Evolutionary conservation across 1,140 invertebrate species (phyloP), one percentile per base, ranked within the genome.

Genomic region (Papilio machaon): DNA sequence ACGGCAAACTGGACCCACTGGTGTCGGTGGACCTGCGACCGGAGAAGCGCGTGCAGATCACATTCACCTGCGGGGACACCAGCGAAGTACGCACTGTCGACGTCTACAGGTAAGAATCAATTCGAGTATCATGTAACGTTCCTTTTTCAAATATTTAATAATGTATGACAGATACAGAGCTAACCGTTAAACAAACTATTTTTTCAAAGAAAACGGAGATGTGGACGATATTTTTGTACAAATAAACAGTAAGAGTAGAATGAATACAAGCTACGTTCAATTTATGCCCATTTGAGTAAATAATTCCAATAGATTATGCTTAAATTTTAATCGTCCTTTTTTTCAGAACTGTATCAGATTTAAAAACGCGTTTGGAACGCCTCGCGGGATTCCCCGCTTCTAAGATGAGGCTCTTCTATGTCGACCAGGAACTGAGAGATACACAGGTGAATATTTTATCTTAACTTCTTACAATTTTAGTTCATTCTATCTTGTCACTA

Each of bases 401-500:
- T 43, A 97, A 97, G 93, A 98, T 99, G 97, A 95, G 97, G 84
- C 95, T 99, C 9, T 98, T 97, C 91, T 98, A 98, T 91, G 96
- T 98, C 43, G 98, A 98, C 92, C 96, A 97, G 91, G 97, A 96
- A 86, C 94, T 96, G 30, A 93, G 95, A 81, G 96, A 96, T 86
- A 92, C 93, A 23, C 95, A 95, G 91, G 95, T 93, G 79, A 85
- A 80, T 85, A 82, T 80, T 80, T 82, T 35, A n/a, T 58, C 35
- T 73, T 81, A 11, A 79, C 54, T 49, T 8, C 13, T 49, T 49
- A 49, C 13, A 49, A 9, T 49, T 49, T 49, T 9, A 49, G 47
- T 49, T 47, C 0, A n/a, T 58, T 19, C n/a, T 60, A 23, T n/a
- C n/a, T 60, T 60, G 1, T 19, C 23, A 19, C 58, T 60, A 60